Evolutionary conservation across 2,888 invertebrate species (phyloP), one percentile per base, ranked within the genome.

Genomic region (Agrochola macilenta): DNA sequence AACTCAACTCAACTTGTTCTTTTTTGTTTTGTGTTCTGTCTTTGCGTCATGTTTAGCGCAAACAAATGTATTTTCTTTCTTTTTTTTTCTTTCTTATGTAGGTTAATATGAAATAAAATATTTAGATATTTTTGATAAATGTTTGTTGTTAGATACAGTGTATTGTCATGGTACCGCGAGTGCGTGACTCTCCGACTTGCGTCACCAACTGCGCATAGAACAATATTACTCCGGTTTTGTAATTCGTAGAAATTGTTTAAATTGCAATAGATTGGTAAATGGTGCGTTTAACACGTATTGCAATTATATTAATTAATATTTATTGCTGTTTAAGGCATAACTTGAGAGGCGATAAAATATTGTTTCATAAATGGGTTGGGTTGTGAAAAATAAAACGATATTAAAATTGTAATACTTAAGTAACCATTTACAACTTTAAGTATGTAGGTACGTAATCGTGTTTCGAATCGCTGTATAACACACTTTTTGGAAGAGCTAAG

Each of bases 171-270:
- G 5, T 23, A 4, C 26, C 12, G n/a, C 12, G 5, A 17, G 23
- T 1, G 49, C 23, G 66, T 66, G 52, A 61, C 64, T n/a, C 11
- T 39, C 11, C 58, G 30, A 68, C 58, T 79, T 84, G 68, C 83
- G 82, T 78, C 86, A 83, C 49, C 54, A 78, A 81, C 17, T 71
- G 73, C 85, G 70, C 58, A 82, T 63, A 63, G 63, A 74, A 85
- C 70, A 78, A 61, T 74, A 73, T 75, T 64, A 35, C 71, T 54
- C 54, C 43, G 65, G 52, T 83, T 85, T 85, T 81, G 82, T 82
- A 81, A 81, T 76, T 76, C 85, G 14, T 73, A 73, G 82, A 85
- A 81, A 83, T 73, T 75, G 86, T 82, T 74, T 60, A 77, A 74
- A 72, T 78, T 75, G 83, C 83, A 83, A 75, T 70, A 73, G 79